Evolutionary conservation across 2,888 invertebrate species (phyloP), one percentile per base, ranked within the genome.

Genomic region (Pomacea canaliculata): DNA sequence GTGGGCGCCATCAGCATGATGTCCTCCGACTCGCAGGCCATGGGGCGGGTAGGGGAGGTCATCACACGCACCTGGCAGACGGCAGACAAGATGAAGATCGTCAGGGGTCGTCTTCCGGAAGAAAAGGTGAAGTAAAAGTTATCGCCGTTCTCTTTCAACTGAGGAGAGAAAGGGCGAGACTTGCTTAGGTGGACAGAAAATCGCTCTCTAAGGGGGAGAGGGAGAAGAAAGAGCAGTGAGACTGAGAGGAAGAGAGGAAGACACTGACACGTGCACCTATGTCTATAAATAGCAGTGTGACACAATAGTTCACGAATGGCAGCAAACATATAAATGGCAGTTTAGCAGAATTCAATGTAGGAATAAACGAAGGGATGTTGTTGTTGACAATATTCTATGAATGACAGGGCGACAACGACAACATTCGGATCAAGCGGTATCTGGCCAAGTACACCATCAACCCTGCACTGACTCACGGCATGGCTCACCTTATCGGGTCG

Each of bases 381-480:
- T 5, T 37, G 37, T 37, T 37, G 37, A 37, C 37, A 37, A 37
- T 37, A 37, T 37, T 37, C 37, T 37, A 37, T 56, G 51, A 56
- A 56, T 76, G 70, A 18, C 70, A 87, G 85, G 86, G 86, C 9
- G 82, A 85, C 23, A 89, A 87, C 76, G 90, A 90, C 81, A 90
- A 90, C 72, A 71, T 85, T 27, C 82, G 90, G 70, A 89, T 87
- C 13, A 84, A 81, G 68, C 79, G 90, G 37, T 90, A 89, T 72
- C 77, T 90, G 8, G 90, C 90, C 56, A 90, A 90, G 79, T 90
- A 90, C 79, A 90, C 90, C 16, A 86, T 90, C 76, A 90, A 90
- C 79, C 89, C 90, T 2, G 89, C 90, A 27, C 83, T 89, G 7
- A 86, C 87, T 13, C 87, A 89, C 74, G 90, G 90, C 8, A 83